Evolutionary conservation across 2,113 vertebrate genomes (phyloP).

Genomic region (Kryptolebias marmoratus): DNA sequence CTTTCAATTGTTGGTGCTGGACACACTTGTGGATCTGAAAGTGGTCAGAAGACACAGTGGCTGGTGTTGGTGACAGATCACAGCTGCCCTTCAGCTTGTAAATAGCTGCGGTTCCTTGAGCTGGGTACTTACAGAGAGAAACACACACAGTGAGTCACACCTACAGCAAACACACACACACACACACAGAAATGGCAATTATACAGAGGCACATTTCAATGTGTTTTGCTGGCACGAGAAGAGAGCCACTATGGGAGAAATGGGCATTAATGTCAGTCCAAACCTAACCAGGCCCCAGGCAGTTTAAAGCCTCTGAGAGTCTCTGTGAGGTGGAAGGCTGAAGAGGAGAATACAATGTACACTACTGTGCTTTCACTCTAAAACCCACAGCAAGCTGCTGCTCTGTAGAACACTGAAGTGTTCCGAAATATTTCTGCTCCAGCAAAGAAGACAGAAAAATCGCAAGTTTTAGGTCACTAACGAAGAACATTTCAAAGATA

Average conservation of each 20-base stretch:
- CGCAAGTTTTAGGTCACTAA: conserved; percentile 9
- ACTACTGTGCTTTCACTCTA: conserved; percentile 55
- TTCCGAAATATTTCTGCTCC: conserved; percentile 17
- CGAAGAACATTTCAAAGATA: conserved; percentile 2
- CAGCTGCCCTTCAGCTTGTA: conserved; percentile 46
- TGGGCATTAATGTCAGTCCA: conserved; percentile 43
- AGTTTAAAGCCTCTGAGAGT: conserved; percentile 44
- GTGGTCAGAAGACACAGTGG: conserved; percentile 30
- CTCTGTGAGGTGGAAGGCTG: conserved; percentile 50
- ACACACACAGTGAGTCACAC: not conserved
- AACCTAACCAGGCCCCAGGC: conserved; percentile 50
- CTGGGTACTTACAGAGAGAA: conserved; percentile 33
- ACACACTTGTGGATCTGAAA: conserved; percentile 48
- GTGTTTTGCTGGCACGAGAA: conserved; percentile 48
- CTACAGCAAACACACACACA: conserved; percentile 17
- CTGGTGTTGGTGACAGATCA: conserved; percentile 41
- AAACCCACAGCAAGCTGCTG: conserved; percentile 34
- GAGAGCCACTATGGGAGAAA: conserved; percentile 28
- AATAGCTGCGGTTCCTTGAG: conserved; percentile 41
- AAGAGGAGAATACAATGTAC: conserved; percentile 57
- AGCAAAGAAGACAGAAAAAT: not conserved
- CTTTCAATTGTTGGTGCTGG: conserved; percentile 74
- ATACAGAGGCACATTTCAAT: conserved; percentile 41
- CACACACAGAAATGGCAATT: conserved; percentile 8
- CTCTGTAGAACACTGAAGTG: conserved; percentile 27